Conservation (phyloP, 2,113 vertebrate genomes). For the Mus pahari region DNA sequence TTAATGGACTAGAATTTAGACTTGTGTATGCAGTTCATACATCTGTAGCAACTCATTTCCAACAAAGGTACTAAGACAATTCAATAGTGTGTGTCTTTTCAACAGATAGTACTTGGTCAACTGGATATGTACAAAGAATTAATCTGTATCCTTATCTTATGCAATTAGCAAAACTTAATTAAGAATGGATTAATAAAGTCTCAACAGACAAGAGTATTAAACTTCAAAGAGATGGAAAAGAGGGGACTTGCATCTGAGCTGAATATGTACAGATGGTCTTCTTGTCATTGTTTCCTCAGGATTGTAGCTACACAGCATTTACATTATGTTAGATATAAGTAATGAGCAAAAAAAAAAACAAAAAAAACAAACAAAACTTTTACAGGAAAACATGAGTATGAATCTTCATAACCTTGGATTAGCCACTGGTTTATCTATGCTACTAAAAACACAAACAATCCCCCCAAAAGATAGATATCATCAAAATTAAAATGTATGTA, state of each 20-base stretch:
- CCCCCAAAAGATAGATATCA: background rate
- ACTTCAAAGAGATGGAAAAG: background rate
- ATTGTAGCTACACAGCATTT: background rate
- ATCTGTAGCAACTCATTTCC: background rate
- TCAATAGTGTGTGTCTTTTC: background rate
- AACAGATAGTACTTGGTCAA: background rate
- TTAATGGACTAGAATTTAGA: background rate
- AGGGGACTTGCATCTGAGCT: background rate
- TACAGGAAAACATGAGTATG: background rate
- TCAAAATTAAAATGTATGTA: conserved; percentile 21
- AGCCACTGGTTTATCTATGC: background rate
- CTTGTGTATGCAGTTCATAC: background rate
- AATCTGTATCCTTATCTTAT: background rate
- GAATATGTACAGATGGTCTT: background rate
- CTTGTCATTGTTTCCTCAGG: background rate
- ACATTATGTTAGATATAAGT: background rate
- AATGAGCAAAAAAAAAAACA: background rate
- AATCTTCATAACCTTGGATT: conserved; percentile 8
- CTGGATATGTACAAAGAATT: background rate
- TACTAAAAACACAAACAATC: background rate
- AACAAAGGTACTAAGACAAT: background rate
- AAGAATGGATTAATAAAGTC: background rate
- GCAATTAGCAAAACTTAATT: background rate
- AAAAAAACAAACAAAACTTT: background rate
- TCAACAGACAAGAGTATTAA: background rate